Percentiles rank a stretch among this genome's conserved stretches.
phyloP scores from a whole-genome alignment of 2,797 vertebrate species.

The Dendrocincla tyrannina region DNA sequence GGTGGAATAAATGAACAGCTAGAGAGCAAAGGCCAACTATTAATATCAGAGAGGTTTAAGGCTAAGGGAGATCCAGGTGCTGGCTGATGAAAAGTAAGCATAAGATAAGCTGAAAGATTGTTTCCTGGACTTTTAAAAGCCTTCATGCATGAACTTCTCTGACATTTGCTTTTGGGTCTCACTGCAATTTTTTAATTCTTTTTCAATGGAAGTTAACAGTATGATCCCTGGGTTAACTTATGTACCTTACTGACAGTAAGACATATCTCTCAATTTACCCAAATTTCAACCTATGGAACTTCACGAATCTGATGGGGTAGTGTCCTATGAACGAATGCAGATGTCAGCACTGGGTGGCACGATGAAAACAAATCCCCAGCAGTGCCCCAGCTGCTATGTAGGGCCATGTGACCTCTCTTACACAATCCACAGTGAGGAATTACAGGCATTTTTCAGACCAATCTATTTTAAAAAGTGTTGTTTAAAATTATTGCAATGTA shows the following conservation, averaged over 20 bases:
- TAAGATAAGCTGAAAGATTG: neutral
- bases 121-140: constrained; percentile 17
- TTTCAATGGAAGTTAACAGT: neutral
- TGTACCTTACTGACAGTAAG: neutral
- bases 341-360: neutral
- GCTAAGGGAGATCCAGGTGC: neutral
- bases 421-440: neutral
- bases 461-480: neutral
- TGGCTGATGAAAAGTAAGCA: constrained; percentile 33
- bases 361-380: neutral
- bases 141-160: constrained; percentile 18
- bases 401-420: neutral
- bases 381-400: neutral
- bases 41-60: constrained; percentile 12
- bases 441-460: neutral
- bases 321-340: neutral
- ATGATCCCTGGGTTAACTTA: neutral
- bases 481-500: neutral
- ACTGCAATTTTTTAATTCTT: neutral
- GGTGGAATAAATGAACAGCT: constrained; percentile 19
- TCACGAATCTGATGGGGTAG: neutral
- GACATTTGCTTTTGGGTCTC: constrained; percentile 32
- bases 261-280: neutral
- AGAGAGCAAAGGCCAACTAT: constrained; percentile 14
- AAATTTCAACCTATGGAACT: neutral